Base-by-base conservation (phyloP, 2,797 vertebrate species). In the Argentina silus region DNA sequence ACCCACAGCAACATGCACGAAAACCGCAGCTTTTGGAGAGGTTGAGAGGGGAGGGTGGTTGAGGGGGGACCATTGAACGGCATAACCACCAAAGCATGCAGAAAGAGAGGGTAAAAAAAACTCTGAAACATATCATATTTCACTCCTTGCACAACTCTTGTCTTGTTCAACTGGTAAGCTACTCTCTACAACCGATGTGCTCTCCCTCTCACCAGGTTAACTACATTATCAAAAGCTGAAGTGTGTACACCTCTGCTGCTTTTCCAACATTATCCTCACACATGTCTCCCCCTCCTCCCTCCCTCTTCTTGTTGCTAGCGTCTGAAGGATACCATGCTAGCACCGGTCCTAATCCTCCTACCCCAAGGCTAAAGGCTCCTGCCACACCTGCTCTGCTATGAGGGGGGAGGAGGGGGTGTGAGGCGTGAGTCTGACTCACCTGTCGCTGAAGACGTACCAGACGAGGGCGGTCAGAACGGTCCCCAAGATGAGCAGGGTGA, bases 381-480 rank as follows among this genome's bases (percentile, higher is more conserved):
- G 43, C 44, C n/a, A 47, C 62, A 48, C 62, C 62, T 65, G 43
- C 19, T 17, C 45, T 14, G 45, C 36, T 14, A 11, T 6, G 60
- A 17, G 27, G 36, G 7, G 4, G 62, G 6, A 15, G 47, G 23
- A 21, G 19, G 36, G 11, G 3, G 53, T 17, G 8, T 0, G 15
- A 21, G 3, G 15, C 5, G 21, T 17, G 60, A 48, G 57, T 36
- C 6, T 11, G 47, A 47, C 89, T 90, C 86, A 93, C 93, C 81
- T 88, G 72, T 77, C 4, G 9, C 71, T 74, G 57, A 69, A 50
- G 10, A 66, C 55, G 78, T 75, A 85, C 88, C 87, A 91, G 81
- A 86, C 11, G 68, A 90, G 7, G 2, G 74, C 78, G 45, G 78
- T 91, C 73, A 91, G 60, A 77, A 90, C 69, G 63, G 80, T 89